phyloP scores from a whole-genome alignment of 2,888 invertebrate species.

The Melanargia galathea region DNA sequence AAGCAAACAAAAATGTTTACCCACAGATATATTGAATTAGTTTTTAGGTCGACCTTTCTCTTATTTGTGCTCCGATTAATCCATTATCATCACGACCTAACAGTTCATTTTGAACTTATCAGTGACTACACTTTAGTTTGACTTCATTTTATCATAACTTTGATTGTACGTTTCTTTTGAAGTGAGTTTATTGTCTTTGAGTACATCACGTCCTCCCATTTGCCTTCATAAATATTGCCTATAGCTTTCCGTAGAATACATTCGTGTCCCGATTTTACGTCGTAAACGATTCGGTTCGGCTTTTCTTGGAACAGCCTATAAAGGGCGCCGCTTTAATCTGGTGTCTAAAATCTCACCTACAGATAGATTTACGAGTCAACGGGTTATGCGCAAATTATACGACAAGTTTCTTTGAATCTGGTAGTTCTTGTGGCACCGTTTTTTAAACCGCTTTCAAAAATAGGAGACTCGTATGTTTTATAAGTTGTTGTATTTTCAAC shows the following conservation, averaged over 20 bases:
- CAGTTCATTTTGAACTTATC: background rate
- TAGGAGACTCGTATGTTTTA: too few species aligned
- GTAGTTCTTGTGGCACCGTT: slow-evolving; percentile 1
- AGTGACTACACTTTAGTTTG: background rate
- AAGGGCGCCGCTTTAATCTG: slow-evolving; percentile 24
- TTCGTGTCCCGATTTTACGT: slow-evolving; percentile 19
- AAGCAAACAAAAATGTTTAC: slow-evolving; percentile 62
- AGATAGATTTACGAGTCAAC: slow-evolving; percentile 19
- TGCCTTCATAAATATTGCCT: background rate
- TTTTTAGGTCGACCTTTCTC: slow-evolving; percentile 41
- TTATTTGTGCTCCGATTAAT: slow-evolving; percentile 44
- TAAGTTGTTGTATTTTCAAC: too few species aligned
- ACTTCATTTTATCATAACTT: slow-evolving; percentile 17
- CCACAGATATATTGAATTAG: slow-evolving; percentile 46
- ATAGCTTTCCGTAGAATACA: slow-evolving; percentile 7
- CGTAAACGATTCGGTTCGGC: slow-evolving; percentile 21
- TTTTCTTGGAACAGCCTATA: slow-evolving; percentile 27
- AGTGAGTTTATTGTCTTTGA: background rate
- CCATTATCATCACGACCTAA: slow-evolving; percentile 31
- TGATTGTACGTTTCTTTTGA: background rate
- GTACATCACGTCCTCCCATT: background rate
- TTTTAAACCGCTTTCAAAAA: background rate
- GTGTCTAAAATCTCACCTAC: slow-evolving; percentile 26
- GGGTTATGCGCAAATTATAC: slow-evolving; percentile 21
- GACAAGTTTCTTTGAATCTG: slow-evolving; percentile 18